phyloP scores from a whole-genome alignment of 2,888 invertebrate species.

The Acanthococcus lagerstroemiae region DNA sequence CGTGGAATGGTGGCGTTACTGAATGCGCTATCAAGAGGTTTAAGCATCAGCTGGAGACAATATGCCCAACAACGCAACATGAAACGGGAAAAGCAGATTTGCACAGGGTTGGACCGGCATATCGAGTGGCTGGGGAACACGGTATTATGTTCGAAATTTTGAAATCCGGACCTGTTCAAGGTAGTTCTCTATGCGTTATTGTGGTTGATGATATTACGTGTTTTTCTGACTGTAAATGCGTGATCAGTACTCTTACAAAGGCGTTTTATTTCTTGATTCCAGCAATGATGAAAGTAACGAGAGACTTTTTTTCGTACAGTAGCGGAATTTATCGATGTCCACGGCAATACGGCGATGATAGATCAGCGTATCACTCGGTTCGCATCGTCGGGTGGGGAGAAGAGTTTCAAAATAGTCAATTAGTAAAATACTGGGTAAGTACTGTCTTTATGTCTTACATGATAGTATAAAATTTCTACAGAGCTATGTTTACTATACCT shows the following conservation, averaged over 20 bases:
- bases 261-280: constrained; percentile 36
- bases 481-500: too few relatives aligned
- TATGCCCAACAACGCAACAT: constrained; percentile 32
- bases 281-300: constrained; percentile 82
- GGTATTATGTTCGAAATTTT: constrained; percentile 89
- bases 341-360: constrained; percentile 38
- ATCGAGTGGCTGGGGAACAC: constrained; percentile 59
- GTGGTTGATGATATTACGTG: too few relatives aligned
- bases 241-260: background rate
- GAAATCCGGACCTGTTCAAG: constrained; percentile 86
- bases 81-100: constrained; percentile 40
- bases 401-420: constrained; percentile 43
- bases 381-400: constrained; percentile 88
- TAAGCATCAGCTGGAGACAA: constrained; percentile 28
- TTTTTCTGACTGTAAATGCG: too few relatives aligned
- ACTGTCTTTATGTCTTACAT: too few relatives aligned
- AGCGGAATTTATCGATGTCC: constrained; percentile 70
- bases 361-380: constrained; percentile 72
- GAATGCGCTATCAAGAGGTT: constrained; percentile 51
- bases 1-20: constrained; percentile 55
- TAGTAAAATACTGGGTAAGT: constrained; percentile 34
- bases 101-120: constrained; percentile 66
- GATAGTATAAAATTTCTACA: too few relatives aligned
- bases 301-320: constrained; percentile 85
- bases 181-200: constrained; percentile 42